Conservation (phyloP, 2,888 invertebrate species). For the Apoderus coryli region DNA sequence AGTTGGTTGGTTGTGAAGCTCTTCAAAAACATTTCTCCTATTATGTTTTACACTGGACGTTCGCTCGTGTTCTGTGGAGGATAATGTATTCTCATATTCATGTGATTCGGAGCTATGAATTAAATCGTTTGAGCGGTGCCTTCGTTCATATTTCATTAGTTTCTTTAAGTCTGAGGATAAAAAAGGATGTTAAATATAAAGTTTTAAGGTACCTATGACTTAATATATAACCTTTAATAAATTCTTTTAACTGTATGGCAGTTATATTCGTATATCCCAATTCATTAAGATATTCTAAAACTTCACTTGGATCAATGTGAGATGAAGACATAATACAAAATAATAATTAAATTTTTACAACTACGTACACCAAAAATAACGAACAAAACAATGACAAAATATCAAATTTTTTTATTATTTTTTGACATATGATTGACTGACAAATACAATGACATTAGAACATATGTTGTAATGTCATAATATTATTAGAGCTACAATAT, state of each 20-base stretch:
- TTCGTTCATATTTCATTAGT: slow-evolving; percentile 44
- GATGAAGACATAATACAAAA: too few species aligned
- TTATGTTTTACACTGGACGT: too few species aligned
- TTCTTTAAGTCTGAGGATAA: slow-evolving; percentile 47
- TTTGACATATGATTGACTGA: too few species aligned
- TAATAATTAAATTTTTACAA: too few species aligned
- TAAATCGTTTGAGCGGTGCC: slow-evolving; percentile 14
- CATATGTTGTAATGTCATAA: too few species aligned
- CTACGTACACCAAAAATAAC: too few species aligned
- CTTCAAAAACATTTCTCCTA: slow-evolving; percentile 27
- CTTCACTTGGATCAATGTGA: slow-evolving; percentile 60
- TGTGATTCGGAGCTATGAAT: neutral
- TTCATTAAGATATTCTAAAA: slow-evolving; percentile 57
- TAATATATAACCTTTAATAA: slow-evolving; percentile 51
- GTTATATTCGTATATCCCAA: slow-evolving; percentile 64
- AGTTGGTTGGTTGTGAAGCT: slow-evolving; percentile 30
- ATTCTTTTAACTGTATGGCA: slow-evolving; percentile 58
- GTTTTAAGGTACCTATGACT: neutral
- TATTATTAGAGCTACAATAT: too few species aligned
- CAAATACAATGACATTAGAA: too few species aligned
- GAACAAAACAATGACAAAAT: too few species aligned
- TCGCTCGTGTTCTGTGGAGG: neutral
- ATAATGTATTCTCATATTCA: neutral
- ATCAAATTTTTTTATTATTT: too few species aligned
- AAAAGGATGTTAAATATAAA: slow-evolving; percentile 6